These are phyloP conservation scores for Candoia aspera DNA, from an alignment of 2,113 vertebrate species.

Conservation along the genomic window DNA sequence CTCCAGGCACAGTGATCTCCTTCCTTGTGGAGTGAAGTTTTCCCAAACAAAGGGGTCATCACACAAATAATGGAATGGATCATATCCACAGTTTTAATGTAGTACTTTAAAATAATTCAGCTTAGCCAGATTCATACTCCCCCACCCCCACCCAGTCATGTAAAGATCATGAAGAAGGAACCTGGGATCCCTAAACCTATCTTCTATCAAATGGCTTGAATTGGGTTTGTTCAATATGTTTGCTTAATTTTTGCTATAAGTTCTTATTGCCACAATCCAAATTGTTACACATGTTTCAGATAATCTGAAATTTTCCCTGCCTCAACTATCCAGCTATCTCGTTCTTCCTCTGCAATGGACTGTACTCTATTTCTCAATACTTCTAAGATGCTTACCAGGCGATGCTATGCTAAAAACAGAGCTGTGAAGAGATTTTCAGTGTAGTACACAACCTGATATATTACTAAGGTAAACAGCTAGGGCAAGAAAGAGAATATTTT, in stretches of 20 bases:
- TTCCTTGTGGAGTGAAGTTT: too few relatives aligned
- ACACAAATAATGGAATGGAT: too few relatives aligned
- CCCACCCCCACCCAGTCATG: too few relatives aligned
- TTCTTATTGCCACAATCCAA: not conserved
- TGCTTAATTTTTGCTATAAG: not conserved
- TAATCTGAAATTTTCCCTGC: not conserved
- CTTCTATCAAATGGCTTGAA: not conserved
- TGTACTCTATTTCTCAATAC: not conserved
- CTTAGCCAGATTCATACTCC: too few relatives aligned
- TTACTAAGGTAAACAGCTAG: too few relatives aligned
- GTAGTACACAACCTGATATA: too few relatives aligned
- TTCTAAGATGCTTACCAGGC: not conserved
- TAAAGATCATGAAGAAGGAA: not conserved
- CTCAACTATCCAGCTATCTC: not conserved
- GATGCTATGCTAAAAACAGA: not conserved
- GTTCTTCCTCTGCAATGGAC: not conserved
- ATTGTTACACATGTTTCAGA: not conserved
- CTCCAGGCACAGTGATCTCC: not conserved
- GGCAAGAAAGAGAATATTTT: conserved; percentile 5
- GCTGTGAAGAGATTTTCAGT: too few relatives aligned
- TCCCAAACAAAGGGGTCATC: too few relatives aligned
- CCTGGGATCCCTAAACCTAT: too few relatives aligned
- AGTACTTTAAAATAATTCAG: too few relatives aligned
- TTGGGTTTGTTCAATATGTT: not conserved
- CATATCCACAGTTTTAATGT: too few relatives aligned